Evolutionary conservation across 1,140 invertebrate species (phyloP).

Genomic region (Cydia splendana): DNA sequence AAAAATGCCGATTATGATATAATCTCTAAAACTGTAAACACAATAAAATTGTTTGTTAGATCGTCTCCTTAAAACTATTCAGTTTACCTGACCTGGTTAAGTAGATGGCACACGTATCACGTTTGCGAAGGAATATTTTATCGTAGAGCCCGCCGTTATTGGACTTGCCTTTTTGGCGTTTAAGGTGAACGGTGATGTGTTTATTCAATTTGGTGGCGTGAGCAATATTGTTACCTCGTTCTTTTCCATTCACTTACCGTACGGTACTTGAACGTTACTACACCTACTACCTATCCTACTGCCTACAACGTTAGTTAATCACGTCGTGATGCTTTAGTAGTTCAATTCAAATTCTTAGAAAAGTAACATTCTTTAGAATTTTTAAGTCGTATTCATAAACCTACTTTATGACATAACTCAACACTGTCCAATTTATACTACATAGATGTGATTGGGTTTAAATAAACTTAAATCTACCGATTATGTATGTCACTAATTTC

Average conservation of each 20-base stretch:
- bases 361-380: too few relatives aligned
- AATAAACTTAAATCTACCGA: too few relatives aligned
- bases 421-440: too few relatives aligned
- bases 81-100: constrained; percentile 1
- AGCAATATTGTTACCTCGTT: constrained; percentile 73
- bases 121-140: constrained; percentile 58
- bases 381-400: too few relatives aligned
- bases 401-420: too few relatives aligned
- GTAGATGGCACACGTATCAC: background rate
- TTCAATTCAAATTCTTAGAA: too few relatives aligned
- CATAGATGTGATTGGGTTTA: too few relatives aligned
- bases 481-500: too few relatives aligned
- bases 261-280: constrained; percentile 43
- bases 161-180: constrained; percentile 73
- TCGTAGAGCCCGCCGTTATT: constrained; percentile 63
- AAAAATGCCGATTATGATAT: too few relatives aligned
- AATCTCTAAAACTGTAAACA: too few relatives aligned
- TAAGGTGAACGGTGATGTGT: constrained; percentile 72
- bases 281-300: background rate
- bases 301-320: background rate
- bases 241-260: constrained; percentile 58
- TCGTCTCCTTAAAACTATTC: background rate
- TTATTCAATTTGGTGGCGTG: constrained; percentile 75
- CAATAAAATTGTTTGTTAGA: background rate
- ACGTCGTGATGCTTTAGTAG: background rate